phyloP scores from a whole-genome alignment of 2,797 vertebrate genomes.

The Tamandua tetradactyla region DNA sequence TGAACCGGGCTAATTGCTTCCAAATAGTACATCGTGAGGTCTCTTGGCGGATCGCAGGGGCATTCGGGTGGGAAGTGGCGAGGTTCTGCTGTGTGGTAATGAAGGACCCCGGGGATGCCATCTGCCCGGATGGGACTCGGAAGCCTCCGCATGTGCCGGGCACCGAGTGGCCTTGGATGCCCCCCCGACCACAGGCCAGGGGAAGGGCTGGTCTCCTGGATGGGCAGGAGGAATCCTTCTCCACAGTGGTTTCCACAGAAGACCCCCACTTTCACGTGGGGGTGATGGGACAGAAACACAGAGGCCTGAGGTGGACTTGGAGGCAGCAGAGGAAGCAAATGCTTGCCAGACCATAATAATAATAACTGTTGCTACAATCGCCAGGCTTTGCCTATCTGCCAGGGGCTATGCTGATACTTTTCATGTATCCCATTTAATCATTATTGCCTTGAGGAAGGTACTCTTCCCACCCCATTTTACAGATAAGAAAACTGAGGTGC shows the following conservation, averaged over 20 bases:
- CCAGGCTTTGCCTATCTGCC: background rate
- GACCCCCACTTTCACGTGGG: background rate
- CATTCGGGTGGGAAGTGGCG: constrained; percentile 60
- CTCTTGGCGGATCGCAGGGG: constrained; percentile 73
- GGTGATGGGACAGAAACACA: background rate
- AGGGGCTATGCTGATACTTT: background rate
- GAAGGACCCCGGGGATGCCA: constrained; percentile 55
- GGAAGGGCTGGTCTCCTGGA: background rate
- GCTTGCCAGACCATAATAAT: background rate
- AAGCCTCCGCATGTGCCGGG: accelerated
- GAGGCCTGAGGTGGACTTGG: background rate
- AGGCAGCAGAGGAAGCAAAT: background rate
- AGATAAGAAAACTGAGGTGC: background rate
- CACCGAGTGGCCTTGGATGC: accelerated
- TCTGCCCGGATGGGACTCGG: constrained; percentile 28
- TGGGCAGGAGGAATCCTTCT: background rate
- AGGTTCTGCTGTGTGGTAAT: constrained; percentile 40
- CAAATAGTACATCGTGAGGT: constrained; percentile 74
- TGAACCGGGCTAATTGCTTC: constrained; percentile 84
- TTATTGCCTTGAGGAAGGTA: accelerated
- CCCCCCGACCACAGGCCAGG: background rate
- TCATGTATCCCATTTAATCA: background rate
- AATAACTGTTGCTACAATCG: accelerated
- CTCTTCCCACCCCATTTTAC: background rate
- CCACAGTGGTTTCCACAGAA: background rate